These are phyloP conservation scores for Campoletis raptor DNA, from an alignment of 2,888 invertebrate species.

Conservation along the genomic window DNA sequence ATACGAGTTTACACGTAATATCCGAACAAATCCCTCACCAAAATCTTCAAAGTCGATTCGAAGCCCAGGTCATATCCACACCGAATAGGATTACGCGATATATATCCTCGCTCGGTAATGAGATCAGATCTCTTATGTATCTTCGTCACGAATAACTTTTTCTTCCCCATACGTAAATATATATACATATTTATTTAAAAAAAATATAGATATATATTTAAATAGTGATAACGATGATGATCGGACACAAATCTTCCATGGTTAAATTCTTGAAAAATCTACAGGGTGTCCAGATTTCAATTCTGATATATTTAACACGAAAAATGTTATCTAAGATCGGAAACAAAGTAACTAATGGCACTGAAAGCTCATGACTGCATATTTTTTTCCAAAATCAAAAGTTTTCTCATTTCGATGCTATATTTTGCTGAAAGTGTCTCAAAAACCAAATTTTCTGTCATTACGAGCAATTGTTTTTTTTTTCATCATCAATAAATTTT, in stretches of 20 bases:
- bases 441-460: too few species aligned
- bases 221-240: slow-evolving; percentile 27
- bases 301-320: background rate
- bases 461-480: too few species aligned
- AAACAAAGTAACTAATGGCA: background rate
- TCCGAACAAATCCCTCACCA: slow-evolving; percentile 52
- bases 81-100: slow-evolving; percentile 75
- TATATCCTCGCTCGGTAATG: slow-evolving; percentile 71
- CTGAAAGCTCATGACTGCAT: background rate
- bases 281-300: background rate
- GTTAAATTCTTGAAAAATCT: background rate
- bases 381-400: background rate
- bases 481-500: too few species aligned
- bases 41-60: slow-evolving; percentile 62
- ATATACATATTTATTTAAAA: background rate
- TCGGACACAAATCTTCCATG: slow-evolving; percentile 34
- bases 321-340: background rate
- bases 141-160: slow-evolving; percentile 46
- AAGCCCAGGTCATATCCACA: slow-evolving; percentile 36
- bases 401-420: background rate
- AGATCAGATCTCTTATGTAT: slow-evolving; percentile 72
- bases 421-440: too few species aligned
- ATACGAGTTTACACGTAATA: slow-evolving; percentile 50
- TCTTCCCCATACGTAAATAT: background rate
- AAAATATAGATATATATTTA: background rate